Evolutionary conservation across 1,140 invertebrate genomes (phyloP).

Genomic region (Eumeta japonica): DNA sequence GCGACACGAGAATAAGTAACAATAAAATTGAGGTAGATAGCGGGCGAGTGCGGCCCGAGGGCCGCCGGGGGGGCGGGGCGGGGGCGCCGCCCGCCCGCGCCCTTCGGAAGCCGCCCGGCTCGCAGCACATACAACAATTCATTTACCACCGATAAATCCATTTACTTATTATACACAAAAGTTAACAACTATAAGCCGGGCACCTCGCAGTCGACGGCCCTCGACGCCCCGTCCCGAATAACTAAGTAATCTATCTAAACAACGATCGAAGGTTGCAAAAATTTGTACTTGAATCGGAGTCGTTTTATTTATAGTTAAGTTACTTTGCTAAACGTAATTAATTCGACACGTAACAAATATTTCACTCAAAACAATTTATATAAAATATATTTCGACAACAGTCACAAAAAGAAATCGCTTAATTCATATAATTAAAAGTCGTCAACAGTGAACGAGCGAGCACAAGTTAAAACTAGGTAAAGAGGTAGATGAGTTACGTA

Average conservation of each 20-base stretch:
- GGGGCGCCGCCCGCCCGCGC: no score
- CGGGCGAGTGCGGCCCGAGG: background rate
- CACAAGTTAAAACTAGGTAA: constrained; percentile 48
- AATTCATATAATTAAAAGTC: constrained; percentile 27
- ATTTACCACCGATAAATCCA: constrained; percentile 10
- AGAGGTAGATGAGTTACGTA: constrained; percentile 53
- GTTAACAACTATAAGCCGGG: constrained; percentile 8
- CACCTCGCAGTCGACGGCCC: constrained; percentile 2
- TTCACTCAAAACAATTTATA: constrained; percentile 42
- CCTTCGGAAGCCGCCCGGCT: constrained; percentile 8
- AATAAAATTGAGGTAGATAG: constrained; percentile 1
- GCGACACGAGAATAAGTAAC: background rate
- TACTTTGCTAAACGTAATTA: background rate
- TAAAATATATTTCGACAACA: constrained; percentile 55
- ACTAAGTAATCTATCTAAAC: no score
- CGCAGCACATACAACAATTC: constrained; percentile 12
- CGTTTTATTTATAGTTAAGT: constrained; percentile 13
- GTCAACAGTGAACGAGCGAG: constrained; percentile 41
- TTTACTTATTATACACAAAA: constrained; percentile 19
- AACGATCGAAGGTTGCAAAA: constrained; percentile 52
- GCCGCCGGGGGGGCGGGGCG: no score
- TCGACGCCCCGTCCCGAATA: no score
- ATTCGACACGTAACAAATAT: constrained; percentile 39
- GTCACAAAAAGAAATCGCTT: constrained; percentile 42
- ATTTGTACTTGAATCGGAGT: constrained; percentile 55